Base-by-base conservation (phyloP, 2,888 invertebrate genomes). In the Agrotis puta region DNA sequence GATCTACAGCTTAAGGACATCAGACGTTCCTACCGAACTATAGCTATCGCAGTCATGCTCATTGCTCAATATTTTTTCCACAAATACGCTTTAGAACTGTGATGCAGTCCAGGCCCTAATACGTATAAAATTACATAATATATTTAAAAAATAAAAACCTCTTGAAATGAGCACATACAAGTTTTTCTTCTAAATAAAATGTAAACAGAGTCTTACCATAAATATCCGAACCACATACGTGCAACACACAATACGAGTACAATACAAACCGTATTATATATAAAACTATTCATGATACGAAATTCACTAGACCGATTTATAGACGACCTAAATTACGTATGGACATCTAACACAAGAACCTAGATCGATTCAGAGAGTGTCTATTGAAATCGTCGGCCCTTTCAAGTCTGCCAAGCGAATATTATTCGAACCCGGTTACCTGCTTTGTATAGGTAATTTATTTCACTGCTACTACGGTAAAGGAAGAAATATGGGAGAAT, bases 271-370 rank as follows among this genome's bases (percentile, higher is more conserved):
- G 39, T 39, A 64, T 33, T 33, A 48, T 63, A 39, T 59, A 68
- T 51, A 47, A 27, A 50, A 57, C 20, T 58, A 63, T 54, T 48
- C 24, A 58, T 66, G 24, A 79, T 33, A 63, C 13, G 3, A 50
- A 63, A 56, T 54, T 59, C 65, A 70, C 63, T 2, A 79, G 75
- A 78, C 79, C 76, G 64, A 72, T 69, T 66, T 53, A 77, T 70
- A 67, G 70, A 20, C 22, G n/a, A 43, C 18, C 56, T 57, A 64
- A 64, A 72, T 72, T 58, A 64, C 27, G 27, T 56, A 48, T 56
- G 50, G 33, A 56, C 33, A 13, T 24, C n/a, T 22, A 47, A n/a
- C 33, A 43, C n/a, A 57, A 69, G 33, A 51, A 48, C 18, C 24
- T 43, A 73, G 54, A 74, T 57, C 58, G 61, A n/a, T 39, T 53